Conservation (phyloP, 2,797 vertebrate species). For the Ptychobarbus kaznakovi region DNA sequence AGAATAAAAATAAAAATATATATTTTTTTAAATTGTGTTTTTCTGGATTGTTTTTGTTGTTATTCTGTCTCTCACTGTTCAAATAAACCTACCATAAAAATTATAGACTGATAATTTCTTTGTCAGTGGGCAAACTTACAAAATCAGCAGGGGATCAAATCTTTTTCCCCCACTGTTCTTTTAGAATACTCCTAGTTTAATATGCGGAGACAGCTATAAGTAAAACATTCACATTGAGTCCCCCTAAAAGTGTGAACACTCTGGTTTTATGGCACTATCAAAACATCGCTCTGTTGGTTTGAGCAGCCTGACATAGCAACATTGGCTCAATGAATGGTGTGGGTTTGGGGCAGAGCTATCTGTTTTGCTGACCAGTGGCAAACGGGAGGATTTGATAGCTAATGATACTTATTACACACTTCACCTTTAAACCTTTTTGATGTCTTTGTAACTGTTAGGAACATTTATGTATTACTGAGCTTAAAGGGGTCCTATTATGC, state of each 20-base stretch:
- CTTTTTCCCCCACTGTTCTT: too few relatives aligned
- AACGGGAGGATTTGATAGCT: neutral
- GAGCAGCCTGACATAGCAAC: neutral
- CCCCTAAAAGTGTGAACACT: neutral
- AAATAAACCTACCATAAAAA: too few relatives aligned
- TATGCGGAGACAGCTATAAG: neutral
- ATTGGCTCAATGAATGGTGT: neutral
- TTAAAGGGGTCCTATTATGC: slow-evolving; percentile 2
- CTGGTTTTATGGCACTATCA: slow-evolving; percentile 2
- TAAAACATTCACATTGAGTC: neutral
- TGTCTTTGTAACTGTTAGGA: slow-evolving; percentile 52
- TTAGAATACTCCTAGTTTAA: too few relatives aligned
- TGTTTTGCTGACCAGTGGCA: neutral
- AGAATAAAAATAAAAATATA: too few relatives aligned
- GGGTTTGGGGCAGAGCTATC: neutral
- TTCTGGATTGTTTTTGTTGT: too few relatives aligned
- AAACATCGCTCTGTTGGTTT: neutral
- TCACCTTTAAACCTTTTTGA: slow-evolving; percentile 67
- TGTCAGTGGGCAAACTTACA: too few relatives aligned
- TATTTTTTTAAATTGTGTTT: too few relatives aligned
- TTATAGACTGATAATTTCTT: too few relatives aligned
- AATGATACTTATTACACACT: slow-evolving; percentile 16
- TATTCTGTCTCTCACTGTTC: too few relatives aligned
- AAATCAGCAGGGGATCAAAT: too few relatives aligned
- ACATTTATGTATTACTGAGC: slow-evolving; percentile 67